Evolutionary conservation across 2,888 invertebrate species (phyloP), one percentile per base, ranked within the genome.

Genomic region (Reticulitermes lucifugus): DNA sequence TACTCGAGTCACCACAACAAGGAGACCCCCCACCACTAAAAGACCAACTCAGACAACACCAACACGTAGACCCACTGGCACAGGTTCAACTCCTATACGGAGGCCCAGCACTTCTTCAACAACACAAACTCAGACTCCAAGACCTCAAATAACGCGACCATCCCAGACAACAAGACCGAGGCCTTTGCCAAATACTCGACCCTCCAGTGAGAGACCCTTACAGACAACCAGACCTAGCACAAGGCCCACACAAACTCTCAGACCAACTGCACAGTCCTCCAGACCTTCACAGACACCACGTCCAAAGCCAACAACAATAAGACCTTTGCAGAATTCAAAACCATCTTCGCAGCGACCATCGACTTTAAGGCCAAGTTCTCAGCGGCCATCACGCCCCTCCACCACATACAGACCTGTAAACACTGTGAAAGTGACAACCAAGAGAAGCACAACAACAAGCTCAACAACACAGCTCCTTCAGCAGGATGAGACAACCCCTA

Each of bases 1-100:
- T 18, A 41, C 73, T 21, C 9, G 22, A 14, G 9, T 35, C 14
- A 43, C n/a, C 22, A 77, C 77, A 12, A 77, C 77, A n/a, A 77
- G 51, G 25, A 43, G 77, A 22, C 77, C 77, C 21, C n/a, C 22
- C 4, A 51, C 77, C 18, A 46, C 77, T n/a, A 77, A 46, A 91
- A 88, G 73, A 90, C 82, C n/a, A 43, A 84, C 29, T 60, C 82
- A 22, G 82, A 79, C 55, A 29, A 92, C 92, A 55, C 41, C 81
- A 41, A 81, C 81, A n/a, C 41, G 81, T 14, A 65, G 25, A 12
- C 65, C 65, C 25, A 70, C 81, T 4, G 18, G 18, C 22, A 51
- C 43, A 43, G 60, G 35, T 18, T 59, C 60, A 6, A 79, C 79
- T 18, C 79, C 79, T 51, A 21, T 29, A 6, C 22, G 51, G 22